Conservation (phyloP, 2,888 invertebrate species). For the Clistopyga incitator region DNA sequence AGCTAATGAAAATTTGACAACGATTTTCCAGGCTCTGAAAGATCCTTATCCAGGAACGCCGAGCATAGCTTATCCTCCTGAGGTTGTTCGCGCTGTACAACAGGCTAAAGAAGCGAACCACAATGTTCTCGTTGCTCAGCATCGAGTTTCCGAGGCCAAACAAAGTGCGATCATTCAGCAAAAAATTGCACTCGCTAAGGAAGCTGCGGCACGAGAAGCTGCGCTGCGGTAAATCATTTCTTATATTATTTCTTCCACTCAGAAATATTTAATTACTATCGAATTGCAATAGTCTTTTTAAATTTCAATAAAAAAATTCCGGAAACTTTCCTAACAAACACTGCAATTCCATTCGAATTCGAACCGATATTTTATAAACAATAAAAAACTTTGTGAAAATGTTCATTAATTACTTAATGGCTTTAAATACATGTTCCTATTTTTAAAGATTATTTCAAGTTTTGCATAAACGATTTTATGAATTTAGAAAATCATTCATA, state of each 20-base stretch:
- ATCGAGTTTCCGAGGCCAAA: constrained; percentile 90
- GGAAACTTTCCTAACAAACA: too few species aligned
- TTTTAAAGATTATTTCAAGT: too few species aligned
- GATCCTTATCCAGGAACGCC: constrained; percentile 78
- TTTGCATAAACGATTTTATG: too few species aligned
- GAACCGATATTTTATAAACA: too few species aligned
- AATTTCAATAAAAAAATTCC: too few species aligned
- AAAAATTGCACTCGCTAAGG: constrained; percentile 90
- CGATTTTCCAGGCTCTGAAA: constrained; percentile 74
- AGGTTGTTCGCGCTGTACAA: constrained; percentile 90
- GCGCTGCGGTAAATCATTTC: constrained; percentile 75
- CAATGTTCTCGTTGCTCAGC: constrained; percentile 90
- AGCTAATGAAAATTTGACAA: background rate
- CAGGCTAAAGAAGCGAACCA: constrained; percentile 91
- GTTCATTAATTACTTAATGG: too few species aligned
- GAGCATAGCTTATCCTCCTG: constrained; percentile 86
- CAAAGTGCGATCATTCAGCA: constrained; percentile 90
- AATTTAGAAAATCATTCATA: too few species aligned
- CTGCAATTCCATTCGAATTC: too few species aligned
- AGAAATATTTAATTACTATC: too few species aligned
- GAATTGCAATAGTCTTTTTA: too few species aligned
- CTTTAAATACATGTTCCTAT: too few species aligned
- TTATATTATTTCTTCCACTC: background rate
- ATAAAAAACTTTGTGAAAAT: too few species aligned
- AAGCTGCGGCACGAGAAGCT: constrained; percentile 87